Evolutionary conservation across 2,113 vertebrate genomes (phyloP).

Genomic region (Ageneiosus marmoratus): DNA sequence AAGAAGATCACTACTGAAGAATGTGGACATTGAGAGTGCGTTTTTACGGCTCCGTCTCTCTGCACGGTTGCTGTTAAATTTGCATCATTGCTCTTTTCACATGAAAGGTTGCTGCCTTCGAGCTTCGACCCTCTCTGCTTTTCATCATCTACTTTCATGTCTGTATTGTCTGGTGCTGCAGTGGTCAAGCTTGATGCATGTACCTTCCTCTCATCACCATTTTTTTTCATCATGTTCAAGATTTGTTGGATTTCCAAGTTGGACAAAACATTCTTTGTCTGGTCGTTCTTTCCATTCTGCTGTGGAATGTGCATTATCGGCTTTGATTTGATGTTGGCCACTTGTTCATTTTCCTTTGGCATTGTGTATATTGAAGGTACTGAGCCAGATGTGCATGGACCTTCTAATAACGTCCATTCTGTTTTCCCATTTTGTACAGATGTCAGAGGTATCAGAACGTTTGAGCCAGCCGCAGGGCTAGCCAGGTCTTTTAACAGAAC

Average conservation of each 20-base stretch:
- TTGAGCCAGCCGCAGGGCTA: not conserved
- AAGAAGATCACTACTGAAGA: not conserved
- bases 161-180: not conserved
- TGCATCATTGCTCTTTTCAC: not conserved
- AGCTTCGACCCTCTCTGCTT: not conserved
- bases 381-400: not conserved
- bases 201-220: not conserved
- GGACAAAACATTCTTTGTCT: not conserved
- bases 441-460: slow-evolving; percentile 33
- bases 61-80: not conserved
- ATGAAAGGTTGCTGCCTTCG: not conserved
- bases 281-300: not conserved
- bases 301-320: not conserved
- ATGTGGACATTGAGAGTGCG: not conserved
- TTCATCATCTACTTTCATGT: not conserved
- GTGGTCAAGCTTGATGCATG: no score
- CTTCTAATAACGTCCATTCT: slow-evolving; percentile 28
- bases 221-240: not conserved
- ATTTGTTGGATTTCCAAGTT: not conserved
- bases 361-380: not conserved
- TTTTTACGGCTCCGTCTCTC: not conserved
- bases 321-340: not conserved
- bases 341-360: not conserved
- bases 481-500: not conserved
- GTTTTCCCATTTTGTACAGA: not conserved